Evolutionary conservation across 2,888 invertebrate genomes (phyloP), one percentile per base, ranked within the genome.

Genomic region (Oxycera nigricornis): DNA sequence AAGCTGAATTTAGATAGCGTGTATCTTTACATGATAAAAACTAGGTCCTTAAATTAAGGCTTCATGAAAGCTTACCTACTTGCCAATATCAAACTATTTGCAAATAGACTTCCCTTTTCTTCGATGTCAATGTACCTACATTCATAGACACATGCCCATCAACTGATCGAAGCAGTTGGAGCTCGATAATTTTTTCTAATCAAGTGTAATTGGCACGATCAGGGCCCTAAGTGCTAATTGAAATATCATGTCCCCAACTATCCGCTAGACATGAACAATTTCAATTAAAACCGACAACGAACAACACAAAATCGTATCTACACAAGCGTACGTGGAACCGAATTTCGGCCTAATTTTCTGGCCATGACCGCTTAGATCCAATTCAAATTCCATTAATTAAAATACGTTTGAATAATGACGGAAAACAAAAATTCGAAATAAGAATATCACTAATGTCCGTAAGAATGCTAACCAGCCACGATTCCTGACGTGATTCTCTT

Each of bases 321-420:
- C n/a, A n/a, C n/a, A n/a, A n/a, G 17, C 46, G 46, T 46, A 46
- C 2, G 14, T 17, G 14, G n/a, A 46, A 46, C 46, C 3, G 17
- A 46, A 46, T 7, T 7, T 46, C 14, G 4, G 11, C 11, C 46
- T 46, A 46, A 46, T 46, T 46, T 46, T 46, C 46, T 17, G 6
- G 17, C 46, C 46, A 46, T 46, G 14, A 14, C 46, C 46, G 17
- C 14, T n/a, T 3, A 46, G 3, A n/a, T 6, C 35, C 14, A 46
- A 46, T 46, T 46, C 14, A 46, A 46, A 46, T 46, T 46, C 46
- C 46, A 46, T 46, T 46, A 46, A 46, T 46, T 46, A 46, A 46
- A 46, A 46, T 46, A 46, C 46, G 17, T 46, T 46, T 46, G 46
- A 46, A 46, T n/a, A 46, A 17, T 46, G 46, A 46, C 46, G 17